A percentile compares a stretch with the other conserved stretches of the same genome.
Conservation (phyloP, 2,113 vertebrate species). For the Otus sunia region DNA sequence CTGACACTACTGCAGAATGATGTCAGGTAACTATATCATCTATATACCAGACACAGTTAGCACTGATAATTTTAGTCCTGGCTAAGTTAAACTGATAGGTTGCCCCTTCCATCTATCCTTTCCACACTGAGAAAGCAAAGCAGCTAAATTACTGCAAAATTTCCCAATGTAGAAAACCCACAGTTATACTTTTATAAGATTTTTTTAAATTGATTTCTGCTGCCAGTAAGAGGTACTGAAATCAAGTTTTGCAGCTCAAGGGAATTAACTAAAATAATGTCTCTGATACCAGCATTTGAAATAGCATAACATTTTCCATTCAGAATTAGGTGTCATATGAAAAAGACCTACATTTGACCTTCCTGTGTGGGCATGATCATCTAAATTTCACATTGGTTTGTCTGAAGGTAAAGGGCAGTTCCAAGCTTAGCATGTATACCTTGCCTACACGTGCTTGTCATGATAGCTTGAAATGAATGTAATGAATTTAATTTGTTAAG, state of each 20-base stretch:
- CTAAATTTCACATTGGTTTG: slow-evolving; percentile 59
- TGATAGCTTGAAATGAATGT: slow-evolving; percentile 46
- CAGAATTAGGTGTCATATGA: slow-evolving; percentile 30
- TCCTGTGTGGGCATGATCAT: slow-evolving; percentile 23
- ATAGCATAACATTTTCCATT: slow-evolving; percentile 23
- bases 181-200: neutral
- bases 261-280: slow-evolving; percentile 39
- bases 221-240: neutral
- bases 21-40: neutral
- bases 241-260: neutral
- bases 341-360: slow-evolving; percentile 42
- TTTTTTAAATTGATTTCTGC: neutral
- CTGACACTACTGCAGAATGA: neutral
- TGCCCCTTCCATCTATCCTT: neutral
- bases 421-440: neutral
- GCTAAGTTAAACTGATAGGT: neutral
- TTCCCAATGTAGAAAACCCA: neutral
- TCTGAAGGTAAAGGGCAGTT: slow-evolving; percentile 25
- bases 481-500: slow-evolving; percentile 61
- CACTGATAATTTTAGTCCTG: neutral
- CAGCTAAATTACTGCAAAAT: neutral
- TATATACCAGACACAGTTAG: neutral
- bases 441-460: slow-evolving; percentile 40
- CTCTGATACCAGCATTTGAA: slow-evolving; percentile 26
- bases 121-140: neutral